Evolutionary conservation across 2,113 vertebrate genomes (phyloP), one percentile per base, ranked within the genome.

Genomic region (Gymnorhina tibicen): DNA sequence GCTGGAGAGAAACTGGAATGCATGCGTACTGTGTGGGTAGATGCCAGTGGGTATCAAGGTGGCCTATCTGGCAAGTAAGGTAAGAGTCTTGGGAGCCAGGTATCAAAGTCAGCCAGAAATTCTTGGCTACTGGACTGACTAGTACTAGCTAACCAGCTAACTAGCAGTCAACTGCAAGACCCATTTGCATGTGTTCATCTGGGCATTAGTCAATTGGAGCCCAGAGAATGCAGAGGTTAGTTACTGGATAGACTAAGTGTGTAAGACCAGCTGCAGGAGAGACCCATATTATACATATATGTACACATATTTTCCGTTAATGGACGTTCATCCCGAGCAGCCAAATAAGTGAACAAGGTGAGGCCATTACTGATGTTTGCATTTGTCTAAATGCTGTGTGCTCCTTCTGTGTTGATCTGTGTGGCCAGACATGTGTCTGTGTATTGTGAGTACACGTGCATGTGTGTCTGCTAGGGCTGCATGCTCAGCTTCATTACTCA

Each of bases 21-120:
- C 3, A 8, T 7, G 10, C 1, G 3, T 35, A 9, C 12, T 33
- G 9, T 39, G 23, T 66, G 12, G 15, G 12, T n/a, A 37, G 28
- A n/a, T 2, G 1, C 4, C 28, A 39, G 23, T 4, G 11, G 30
- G 1, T 13, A 47, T 44, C 23, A 27, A 39, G 37, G 9, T 70
- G 60, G 18, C 26, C 10, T n/a, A 5, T 16, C 14, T 63, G 47
- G 14, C 16, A 82, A 85, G 22, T 32, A 47, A 69, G 68, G 42
- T n/a, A 27, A 55, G 33, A 52, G 18, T 53, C 5, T 11, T 76
- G 23, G 7, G 24, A 85, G 27, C 11, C 46, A 87, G 24, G 10
- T 46, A 28, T 67, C 47, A 72, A 66, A 79, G 23, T 20, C 35
- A 73, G 18, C 10, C 44, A 56, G 33, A 64, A 66, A 28, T 20